phyloP scores from a whole-genome alignment of 1,140 invertebrate species.

The Polyergus mexicanus region DNA sequence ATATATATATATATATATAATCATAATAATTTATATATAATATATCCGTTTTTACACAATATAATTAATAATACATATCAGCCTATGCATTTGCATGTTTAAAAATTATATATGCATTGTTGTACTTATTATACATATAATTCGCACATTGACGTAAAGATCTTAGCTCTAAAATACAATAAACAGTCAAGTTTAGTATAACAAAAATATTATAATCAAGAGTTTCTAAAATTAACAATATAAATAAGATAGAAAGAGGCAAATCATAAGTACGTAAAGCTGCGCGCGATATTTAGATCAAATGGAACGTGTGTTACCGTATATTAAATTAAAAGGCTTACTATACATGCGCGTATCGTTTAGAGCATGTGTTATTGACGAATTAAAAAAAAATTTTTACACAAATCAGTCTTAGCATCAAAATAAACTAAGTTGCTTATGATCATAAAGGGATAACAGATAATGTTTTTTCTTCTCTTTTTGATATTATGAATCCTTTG shows the following conservation, averaged over 20 bases:
- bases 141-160: constrained; percentile 7
- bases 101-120: constrained; percentile 15
- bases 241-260: neutral
- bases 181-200: neutral
- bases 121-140: constrained; percentile 53
- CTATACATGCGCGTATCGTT: neutral
- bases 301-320: neutral
- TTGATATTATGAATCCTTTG: neutral
- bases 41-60: neutral
- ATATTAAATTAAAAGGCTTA: neutral
- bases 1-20: neutral
- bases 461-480: neutral
- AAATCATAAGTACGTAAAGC: neutral
- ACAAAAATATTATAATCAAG: neutral
- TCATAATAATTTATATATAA: constrained; percentile 9
- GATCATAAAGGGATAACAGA: neutral
- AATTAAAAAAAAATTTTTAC: neutral
- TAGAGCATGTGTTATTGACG: neutral
- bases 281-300: neutral
- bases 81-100: neutral
- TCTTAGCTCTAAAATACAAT: constrained; percentile 1
- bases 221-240: neutral
- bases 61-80: constrained; percentile 47
- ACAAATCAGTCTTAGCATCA: constrained; percentile 41
- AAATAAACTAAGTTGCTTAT: constrained; percentile 9